These are phyloP conservation scores for Sceloporus tristichus DNA, from an alignment of 2,113 vertebrate genomes.

Conservation along the genomic window DNA sequence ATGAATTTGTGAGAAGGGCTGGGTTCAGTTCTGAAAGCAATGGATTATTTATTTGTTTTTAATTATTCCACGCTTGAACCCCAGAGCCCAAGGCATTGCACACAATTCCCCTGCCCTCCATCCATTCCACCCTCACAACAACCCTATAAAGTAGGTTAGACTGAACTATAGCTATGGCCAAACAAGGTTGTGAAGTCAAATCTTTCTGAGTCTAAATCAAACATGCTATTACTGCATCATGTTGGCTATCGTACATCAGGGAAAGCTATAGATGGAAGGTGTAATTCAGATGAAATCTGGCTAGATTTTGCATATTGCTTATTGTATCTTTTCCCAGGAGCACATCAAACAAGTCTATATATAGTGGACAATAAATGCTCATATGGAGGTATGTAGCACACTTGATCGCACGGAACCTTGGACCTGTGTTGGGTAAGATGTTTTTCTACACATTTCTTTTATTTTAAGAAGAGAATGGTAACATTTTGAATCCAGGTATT, in stretches of 20 bases:
- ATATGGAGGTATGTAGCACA: too few species aligned
- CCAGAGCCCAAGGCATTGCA: not conserved
- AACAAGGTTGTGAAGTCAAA: not conserved
- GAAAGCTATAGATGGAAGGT: not conserved
- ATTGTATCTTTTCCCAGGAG: not conserved
- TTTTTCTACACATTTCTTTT: accelerated
- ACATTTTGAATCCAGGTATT: not conserved
- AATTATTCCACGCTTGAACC: not conserved
- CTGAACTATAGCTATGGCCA: not conserved
- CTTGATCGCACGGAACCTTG: accelerated
- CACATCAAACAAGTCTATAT: not conserved
- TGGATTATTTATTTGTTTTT: not conserved
- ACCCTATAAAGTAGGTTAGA: not conserved
- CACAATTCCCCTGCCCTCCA: not conserved
- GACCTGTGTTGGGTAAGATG: accelerated
- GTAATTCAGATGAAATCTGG: not conserved
- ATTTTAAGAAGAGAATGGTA: constrained; percentile 1
- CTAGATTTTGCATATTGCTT: not conserved
- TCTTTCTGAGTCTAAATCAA: not conserved
- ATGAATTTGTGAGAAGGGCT: not conserved
- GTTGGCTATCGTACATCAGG: not conserved
- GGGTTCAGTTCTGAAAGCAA: not conserved
- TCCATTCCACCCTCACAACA: not conserved
- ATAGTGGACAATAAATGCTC: not conserved
- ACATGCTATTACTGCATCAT: not conserved